These are phyloP conservation scores for Toxotes chatareus DNA, from an alignment of 2,113 vertebrate genomes.

Conservation along the genomic window DNA sequence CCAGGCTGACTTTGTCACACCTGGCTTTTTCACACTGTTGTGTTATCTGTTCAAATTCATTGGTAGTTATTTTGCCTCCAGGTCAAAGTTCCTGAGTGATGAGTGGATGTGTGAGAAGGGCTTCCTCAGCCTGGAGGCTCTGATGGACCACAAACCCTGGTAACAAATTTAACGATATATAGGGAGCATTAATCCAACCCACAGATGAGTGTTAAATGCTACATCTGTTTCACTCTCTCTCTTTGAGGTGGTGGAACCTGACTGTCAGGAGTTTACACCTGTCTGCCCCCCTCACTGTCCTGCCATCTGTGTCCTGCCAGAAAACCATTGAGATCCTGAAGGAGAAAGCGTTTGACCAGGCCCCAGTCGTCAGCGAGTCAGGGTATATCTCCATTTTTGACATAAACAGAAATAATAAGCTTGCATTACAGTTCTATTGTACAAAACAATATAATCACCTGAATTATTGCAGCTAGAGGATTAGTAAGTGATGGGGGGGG, in stretches of 20 bases:
- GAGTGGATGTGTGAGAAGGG: slow-evolving; percentile 94
- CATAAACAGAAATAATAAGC: no score
- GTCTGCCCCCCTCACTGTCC: slow-evolving; percentile 86
- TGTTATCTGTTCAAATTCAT: not conserved
- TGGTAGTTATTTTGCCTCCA: slow-evolving; percentile 50
- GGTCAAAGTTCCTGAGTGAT: slow-evolving; percentile 94
- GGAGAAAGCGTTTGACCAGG: slow-evolving; percentile 92
- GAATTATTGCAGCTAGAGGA: no score
- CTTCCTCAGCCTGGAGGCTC: slow-evolving; percentile 86
- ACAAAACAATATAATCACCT: no score
- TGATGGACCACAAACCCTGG: slow-evolving; percentile 86
- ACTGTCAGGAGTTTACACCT: slow-evolving; percentile 87
- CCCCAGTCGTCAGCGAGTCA: slow-evolving; percentile 88
- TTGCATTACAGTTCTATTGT: no score
- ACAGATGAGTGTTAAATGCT: not conserved
- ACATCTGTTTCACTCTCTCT: rapidly evolving
- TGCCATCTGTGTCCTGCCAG: slow-evolving; percentile 88
- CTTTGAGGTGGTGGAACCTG: slow-evolving; percentile 91
- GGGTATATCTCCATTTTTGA: slow-evolving; percentile 82
- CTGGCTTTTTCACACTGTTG: no score
- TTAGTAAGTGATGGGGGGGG: no score
- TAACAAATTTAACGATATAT: slow-evolving; percentile 58
- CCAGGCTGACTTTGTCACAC: no score
- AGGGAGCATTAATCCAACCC: not conserved
- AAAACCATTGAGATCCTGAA: slow-evolving; percentile 89